Percentiles rank a stretch among this genome's conserved stretches.
Evolutionary conservation across 2,888 invertebrate species (phyloP).

Genomic region (Blomia tropicalis): DNA sequence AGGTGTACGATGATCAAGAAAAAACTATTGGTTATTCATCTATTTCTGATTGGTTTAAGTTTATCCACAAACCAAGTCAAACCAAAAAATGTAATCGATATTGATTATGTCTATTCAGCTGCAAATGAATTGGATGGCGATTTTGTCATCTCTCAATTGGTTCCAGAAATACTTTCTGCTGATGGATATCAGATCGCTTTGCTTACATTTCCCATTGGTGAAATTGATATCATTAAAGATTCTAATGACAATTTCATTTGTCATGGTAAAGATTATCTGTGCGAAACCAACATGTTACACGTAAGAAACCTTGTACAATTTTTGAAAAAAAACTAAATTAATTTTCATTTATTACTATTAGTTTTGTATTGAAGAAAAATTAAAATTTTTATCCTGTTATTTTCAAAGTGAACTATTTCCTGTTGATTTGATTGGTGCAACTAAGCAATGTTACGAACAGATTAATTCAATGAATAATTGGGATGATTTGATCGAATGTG

Average conservation of each 20-base stretch:
- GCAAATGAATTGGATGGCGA: neutral
- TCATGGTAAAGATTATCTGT: neutral
- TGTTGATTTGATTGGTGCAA: neutral
- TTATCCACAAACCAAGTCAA: neutral
- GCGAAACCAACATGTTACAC: neutral
- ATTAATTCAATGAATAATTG: too few species aligned
- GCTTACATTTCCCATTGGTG: neutral
- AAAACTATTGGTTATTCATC: too few species aligned
- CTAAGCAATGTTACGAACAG: neutral
- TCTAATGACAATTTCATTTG: neutral
- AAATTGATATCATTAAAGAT: neutral
- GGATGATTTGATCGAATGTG: too few species aligned
- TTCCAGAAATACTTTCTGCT: neutral
- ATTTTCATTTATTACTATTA: neutral
- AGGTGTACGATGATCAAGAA: too few species aligned
- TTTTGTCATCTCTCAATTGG: conserved; percentile 1
- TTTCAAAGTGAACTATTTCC: conserved; percentile 3
- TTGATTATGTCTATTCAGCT: neutral
- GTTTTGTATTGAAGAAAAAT: neutral
- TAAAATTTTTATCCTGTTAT: neutral
- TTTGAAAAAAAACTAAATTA: neutral
- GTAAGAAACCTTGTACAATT: neutral
- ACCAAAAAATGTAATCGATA: neutral
- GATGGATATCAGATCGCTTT: neutral
- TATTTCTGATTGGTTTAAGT: neutral